Conservation (phyloP, 1,140 invertebrate genomes). For the Conus ventricosus region DNA sequence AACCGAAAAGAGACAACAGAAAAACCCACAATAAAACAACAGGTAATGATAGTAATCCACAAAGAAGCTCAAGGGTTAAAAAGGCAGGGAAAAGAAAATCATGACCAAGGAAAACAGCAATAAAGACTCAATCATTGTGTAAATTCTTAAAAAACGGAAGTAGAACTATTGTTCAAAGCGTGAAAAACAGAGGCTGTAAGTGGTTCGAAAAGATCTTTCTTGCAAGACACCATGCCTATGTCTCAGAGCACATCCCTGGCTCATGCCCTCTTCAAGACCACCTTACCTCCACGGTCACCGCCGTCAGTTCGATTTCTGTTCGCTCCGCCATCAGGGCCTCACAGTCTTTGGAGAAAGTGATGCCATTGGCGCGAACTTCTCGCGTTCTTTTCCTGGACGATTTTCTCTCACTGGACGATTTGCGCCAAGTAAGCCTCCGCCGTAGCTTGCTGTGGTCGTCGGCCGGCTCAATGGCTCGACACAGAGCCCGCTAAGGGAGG, state of each 20-base stretch:
- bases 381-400: conserved; percentile 37
- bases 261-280: not conserved
- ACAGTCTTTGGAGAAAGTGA: conserved; percentile 60
- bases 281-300: conserved; percentile 54
- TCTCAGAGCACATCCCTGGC: not conserved
- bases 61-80: no score
- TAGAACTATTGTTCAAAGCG: no score
- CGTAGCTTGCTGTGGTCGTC: conserved; percentile 49
- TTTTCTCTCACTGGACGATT: conserved; percentile 50
- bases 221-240: no score
- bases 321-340: conserved; percentile 54
- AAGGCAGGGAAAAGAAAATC: no score
- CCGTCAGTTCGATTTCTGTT: conserved; percentile 52
- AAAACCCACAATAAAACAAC: no score
- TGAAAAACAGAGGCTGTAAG: no score
- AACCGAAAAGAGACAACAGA: no score
- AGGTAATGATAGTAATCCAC: no score
- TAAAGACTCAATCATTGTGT: no score
- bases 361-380: conserved; percentile 56
- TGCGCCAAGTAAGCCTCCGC: conserved; percentile 55
- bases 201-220: no score
- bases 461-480: conserved; percentile 61
- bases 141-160: no score
- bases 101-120: no score
- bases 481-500: conserved; percentile 58